A percentile compares a stretch with the other conserved stretches of the same genome.
Evolutionary conservation across 1,140 invertebrate genomes (phyloP).

Genomic region (Eurytemora carolleeae): DNA sequence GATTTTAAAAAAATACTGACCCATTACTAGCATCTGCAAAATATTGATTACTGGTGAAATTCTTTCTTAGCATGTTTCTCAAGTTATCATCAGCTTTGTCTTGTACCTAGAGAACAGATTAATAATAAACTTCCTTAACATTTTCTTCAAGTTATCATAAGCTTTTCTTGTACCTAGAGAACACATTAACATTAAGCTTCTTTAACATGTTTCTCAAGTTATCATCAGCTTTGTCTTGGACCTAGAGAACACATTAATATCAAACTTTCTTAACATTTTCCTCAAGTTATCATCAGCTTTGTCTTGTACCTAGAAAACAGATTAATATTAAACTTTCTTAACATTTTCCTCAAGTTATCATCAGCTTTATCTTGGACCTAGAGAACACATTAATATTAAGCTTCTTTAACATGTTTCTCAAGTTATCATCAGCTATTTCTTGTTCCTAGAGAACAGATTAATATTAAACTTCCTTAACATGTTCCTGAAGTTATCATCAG

Average conservation of each 20-base stretch:
- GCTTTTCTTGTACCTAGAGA: conserved; percentile 37
- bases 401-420: too few relatives aligned
- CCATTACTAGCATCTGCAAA: conserved; percentile 37
- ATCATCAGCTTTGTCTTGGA: conserved; percentile 39
- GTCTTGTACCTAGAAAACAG: conserved; percentile 41
- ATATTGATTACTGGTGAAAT: conserved; percentile 32
- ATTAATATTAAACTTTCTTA: conserved; percentile 18
- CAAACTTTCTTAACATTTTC: too few relatives aligned
- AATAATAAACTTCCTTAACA: too few relatives aligned
- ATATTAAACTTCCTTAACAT: too few relatives aligned
- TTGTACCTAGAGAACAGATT: too few relatives aligned
- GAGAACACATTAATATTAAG: too few relatives aligned
- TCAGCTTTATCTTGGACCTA: conserved; percentile 44
- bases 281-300: conserved; percentile 34
- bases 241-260: too few relatives aligned
- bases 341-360: conserved; percentile 30
- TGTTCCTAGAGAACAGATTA: too few relatives aligned
- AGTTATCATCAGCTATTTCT: too few relatives aligned
- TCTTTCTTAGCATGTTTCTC: conserved; percentile 29
- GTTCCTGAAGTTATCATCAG: too few relatives aligned
- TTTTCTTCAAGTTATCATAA: too few relatives aligned
- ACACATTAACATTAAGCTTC: conserved; percentile 24
- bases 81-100: conserved; percentile 36
- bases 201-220: conserved; percentile 30
- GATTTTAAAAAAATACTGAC: too few relatives aligned